A percentile compares a stretch with the other conserved stretches of the same genome.
These are phyloP conservation scores for Drosophila mercatorum DNA, from an alignment of 2,888 invertebrate genomes.

Conservation along the genomic window DNA sequence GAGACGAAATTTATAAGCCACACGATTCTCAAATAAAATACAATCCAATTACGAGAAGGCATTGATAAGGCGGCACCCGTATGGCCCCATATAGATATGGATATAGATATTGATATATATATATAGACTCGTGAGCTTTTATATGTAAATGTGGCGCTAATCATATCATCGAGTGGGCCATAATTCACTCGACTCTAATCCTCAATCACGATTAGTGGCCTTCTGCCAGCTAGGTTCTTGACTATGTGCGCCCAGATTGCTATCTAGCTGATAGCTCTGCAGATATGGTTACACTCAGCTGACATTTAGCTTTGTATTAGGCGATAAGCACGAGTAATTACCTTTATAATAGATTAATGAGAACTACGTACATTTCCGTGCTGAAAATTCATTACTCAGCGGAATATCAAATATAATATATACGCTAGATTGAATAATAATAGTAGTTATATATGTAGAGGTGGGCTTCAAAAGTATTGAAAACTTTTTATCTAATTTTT, in stretches of 20 bases:
- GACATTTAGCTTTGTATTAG: slow-evolving; percentile 16
- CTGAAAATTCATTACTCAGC: not conserved
- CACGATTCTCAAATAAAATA: slow-evolving; percentile 53
- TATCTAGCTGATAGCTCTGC: slow-evolving; percentile 3
- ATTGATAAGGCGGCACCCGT: slow-evolving; percentile 11
- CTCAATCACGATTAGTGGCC: slow-evolving; percentile 50
- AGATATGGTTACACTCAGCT: slow-evolving; percentile 5
- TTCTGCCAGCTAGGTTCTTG: slow-evolving; percentile 13
- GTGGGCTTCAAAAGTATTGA: not conserved
- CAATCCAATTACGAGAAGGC: slow-evolving; percentile 8
- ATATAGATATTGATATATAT: slow-evolving; percentile 24
- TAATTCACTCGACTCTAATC: slow-evolving; percentile 43
- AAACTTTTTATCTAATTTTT: not conserved
- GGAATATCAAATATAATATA: not conserved
- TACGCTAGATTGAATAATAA: not conserved
- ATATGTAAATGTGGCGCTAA: slow-evolving; percentile 50
- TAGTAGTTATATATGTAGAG: not conserved
- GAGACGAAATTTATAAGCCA: slow-evolving; percentile 50
- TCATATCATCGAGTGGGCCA: slow-evolving; percentile 46
- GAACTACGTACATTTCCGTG: slow-evolving; percentile 12
- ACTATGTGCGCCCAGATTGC: not conserved
- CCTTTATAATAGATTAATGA: slow-evolving; percentile 35
- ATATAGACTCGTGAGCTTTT: not conserved
- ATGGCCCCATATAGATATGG: slow-evolving; percentile 5
- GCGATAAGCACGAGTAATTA: slow-evolving; percentile 32